Base-by-base conservation (phyloP, 2,888 invertebrate species). In the Phyllotreta cruciferae region DNA sequence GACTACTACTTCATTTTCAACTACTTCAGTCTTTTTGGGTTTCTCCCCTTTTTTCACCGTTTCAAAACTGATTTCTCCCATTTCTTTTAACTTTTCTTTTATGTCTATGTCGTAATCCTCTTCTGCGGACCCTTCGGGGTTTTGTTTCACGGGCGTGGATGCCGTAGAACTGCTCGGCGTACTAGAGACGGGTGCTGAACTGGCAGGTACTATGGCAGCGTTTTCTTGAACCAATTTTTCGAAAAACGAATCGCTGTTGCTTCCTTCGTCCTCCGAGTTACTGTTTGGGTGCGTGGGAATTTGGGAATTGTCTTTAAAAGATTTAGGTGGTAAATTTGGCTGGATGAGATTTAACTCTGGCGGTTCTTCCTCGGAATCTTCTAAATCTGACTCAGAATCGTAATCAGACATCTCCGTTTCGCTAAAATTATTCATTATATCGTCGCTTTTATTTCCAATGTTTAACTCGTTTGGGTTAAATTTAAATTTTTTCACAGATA, bases 1-100 rank as follows among this genome's bases (percentile, higher is more conserved):
- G 90, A 74, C 96, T 85, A 76, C 94, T 90, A 81, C 94, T 92
- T 76, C 92, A 86, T 67, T 94, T 84, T 80, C 94, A 84, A 81
- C 86, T 74, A 70, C 69, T 66, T 78, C 77, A 42, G 74, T 70
- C 66, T 81, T 80, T 70, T 80, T 80, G 3, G 79, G 77, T 63
- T 79, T 79, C 55, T 81, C 81, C 2, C 80, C 79, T 65, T 81
- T 82, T 66, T 81, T 82, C 0, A 81, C 82, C 1, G 82, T 81
- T 69, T 82, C 81, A 68, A 82, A 81, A 64, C 81, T 82, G 42
- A 82, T 80, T 69, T 81, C 81, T 38, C 86, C 87, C 86, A 87
- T 87, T 78, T 87, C 87, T 75, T 86, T 86, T 50, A 87, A 76
- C 75, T 87, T 87, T 69, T 87, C 86, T 55, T 85, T 84, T 45